Conservation (phyloP, 2,797 vertebrate species). For the Microcaecilia unicolor region DNA sequence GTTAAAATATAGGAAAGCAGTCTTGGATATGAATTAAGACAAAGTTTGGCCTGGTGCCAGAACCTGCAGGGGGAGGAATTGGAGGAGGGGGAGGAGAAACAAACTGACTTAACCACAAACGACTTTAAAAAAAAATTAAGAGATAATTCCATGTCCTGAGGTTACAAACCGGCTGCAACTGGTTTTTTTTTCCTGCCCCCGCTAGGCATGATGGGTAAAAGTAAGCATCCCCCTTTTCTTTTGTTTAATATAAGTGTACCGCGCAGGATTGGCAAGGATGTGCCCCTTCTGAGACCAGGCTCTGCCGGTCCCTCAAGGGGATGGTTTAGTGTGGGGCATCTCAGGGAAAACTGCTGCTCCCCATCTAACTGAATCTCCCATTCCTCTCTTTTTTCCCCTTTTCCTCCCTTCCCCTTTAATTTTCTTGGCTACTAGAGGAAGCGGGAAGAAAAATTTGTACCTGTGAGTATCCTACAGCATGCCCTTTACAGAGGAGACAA, state of each 20-base stretch:
- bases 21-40: too few species aligned
- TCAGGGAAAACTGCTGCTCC: constrained; percentile 15
- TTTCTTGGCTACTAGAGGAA: constrained; percentile 34
- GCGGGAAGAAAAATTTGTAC: constrained; percentile 32
- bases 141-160: constrained; percentile 80
- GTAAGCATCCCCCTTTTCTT: constrained; percentile 55
- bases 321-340: constrained; percentile 35
- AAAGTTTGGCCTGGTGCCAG: constrained; percentile 44
- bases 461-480: constrained; percentile 37
- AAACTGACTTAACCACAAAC: constrained; percentile 61
- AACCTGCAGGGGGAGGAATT: constrained; percentile 7
- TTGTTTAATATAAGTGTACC: constrained; percentile 60
- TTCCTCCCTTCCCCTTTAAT: constrained; percentile 12
- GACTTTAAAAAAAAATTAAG: constrained; percentile 66
- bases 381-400: constrained; percentile 12
- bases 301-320: constrained; percentile 39
- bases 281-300: constrained; percentile 41
- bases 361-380: background rate
- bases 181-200: constrained; percentile 57
- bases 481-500: background rate
- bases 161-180: constrained; percentile 81
- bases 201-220: constrained; percentile 66
- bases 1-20: too few species aligned
- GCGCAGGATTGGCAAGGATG: constrained; percentile 55
- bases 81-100: background rate